Percentiles rank a stretch among this genome's conserved stretches.
phyloP scores from a whole-genome alignment of 2,797 vertebrate species.

The Poeciliopsis infans region DNA sequence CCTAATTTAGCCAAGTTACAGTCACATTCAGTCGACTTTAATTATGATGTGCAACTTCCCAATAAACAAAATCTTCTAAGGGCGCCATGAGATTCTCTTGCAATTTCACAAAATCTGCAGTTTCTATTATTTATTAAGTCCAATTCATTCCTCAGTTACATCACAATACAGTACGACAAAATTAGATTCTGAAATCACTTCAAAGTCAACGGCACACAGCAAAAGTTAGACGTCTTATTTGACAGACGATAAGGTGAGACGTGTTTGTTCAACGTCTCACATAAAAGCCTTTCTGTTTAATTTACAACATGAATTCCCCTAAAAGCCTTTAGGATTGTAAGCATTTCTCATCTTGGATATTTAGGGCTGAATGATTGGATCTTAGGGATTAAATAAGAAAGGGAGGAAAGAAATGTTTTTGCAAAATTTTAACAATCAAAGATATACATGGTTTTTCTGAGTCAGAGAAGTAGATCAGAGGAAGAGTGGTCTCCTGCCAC shows the following conservation, averaged over 20 bases:
- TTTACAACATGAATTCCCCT: background rate
- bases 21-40: background rate
- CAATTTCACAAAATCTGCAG: background rate
- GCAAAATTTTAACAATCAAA: background rate
- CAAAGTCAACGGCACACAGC: background rate
- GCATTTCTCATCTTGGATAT: background rate
- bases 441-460: background rate
- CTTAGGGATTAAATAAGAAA: too few species aligned
- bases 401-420: too few species aligned
- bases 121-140: background rate
- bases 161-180: background rate
- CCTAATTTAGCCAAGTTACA: background rate
- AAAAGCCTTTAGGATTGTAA: background rate
- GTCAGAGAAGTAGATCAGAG: background rate
- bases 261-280: background rate
- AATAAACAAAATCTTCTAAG: background rate
- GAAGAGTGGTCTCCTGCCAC: background rate
- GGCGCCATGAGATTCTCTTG: background rate
- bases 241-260: background rate
- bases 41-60: background rate
- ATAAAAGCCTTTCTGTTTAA: background rate
- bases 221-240: background rate
- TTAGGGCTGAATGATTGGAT: background rate
- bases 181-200: background rate
- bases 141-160: background rate